Evolutionary conservation across 2,113 vertebrate genomes (phyloP).

Genomic region (Tapirus terrestris): DNA sequence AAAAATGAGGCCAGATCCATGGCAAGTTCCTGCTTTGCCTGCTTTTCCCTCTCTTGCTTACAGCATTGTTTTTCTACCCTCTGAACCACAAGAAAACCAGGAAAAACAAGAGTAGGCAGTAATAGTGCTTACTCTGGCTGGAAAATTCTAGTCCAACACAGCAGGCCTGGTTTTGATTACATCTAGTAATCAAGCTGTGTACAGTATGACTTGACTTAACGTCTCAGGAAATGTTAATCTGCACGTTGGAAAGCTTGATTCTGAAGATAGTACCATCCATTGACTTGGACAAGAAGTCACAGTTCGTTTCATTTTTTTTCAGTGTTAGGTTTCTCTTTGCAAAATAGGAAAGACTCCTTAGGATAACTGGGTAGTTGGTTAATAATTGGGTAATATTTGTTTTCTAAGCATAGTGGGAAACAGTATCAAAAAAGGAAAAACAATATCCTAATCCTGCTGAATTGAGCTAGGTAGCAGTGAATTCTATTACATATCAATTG

Average conservation of each 20-base stretch:
- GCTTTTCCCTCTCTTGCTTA: conserved; percentile 78
- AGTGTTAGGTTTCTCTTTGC: neutral
- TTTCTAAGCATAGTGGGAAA: neutral
- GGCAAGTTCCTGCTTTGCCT: conserved; percentile 77
- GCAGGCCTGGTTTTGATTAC: conserved; percentile 85
- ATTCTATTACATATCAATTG: neutral
- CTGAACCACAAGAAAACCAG: conserved; percentile 80
- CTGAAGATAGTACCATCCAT: conserved; percentile 59
- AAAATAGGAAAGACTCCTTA: neutral
- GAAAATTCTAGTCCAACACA: conserved; percentile 83
- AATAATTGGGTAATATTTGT: conserved; percentile 59
- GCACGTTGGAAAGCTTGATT: conserved; percentile 70
- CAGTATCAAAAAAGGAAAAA: conserved; percentile 17
- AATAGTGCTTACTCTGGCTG: conserved; percentile 74
- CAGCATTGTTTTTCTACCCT: conserved; percentile 80
- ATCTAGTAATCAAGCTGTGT: conserved; percentile 83
- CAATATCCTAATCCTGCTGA: too few relatives aligned
- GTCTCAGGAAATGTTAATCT: conserved; percentile 83
- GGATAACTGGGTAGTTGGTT: conserved; percentile 49
- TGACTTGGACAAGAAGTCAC: conserved; percentile 49
- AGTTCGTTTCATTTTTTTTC: conserved; percentile 42
- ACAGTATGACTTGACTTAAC: conserved; percentile 83
- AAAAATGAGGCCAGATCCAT: conserved; percentile 74
- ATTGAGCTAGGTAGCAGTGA: neutral
- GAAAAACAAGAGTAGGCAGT: conserved; percentile 81